Base-by-base conservation (phyloP, 2,888 invertebrate genomes). In the Parnassius smintheus region DNA sequence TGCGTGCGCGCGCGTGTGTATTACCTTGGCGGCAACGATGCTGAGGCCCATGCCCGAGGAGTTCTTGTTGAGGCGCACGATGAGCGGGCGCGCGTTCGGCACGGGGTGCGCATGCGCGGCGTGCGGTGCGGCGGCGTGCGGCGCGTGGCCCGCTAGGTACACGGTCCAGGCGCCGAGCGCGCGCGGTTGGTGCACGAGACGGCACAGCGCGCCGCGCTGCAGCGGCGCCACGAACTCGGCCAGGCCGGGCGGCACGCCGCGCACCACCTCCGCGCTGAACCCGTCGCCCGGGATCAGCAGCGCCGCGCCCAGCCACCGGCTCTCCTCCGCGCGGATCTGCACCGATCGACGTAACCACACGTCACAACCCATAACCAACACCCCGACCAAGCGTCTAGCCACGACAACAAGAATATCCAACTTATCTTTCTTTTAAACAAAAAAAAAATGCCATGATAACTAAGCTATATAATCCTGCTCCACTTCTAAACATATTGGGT, bases 31-130 rank as follows among this genome's bases (percentile, higher is more conserved):
- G 10, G 99, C 99, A 3, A 99, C 99, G 75, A 99, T 99, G 79
- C 98, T 99, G 74, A 99, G 94, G 11, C 99, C 99, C 96, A 99
- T 98, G 68, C 99, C 99, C 78, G 97, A 98, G 67, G 96, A 95
- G 77, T 98, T 97, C 91, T 99, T 99, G 82, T 97, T 96, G 68
- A 99, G 93, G 80, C 97, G 95, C 73, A 99, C 97, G 61, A 96
- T 94, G 80, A 97, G 96, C 65, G 97, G 91, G 77, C 96, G 95
- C 11, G 96, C 96, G 72, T 95, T 46, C 92, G 92, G 94, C 92
- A 94, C 93, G 54, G 93, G 76, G 95, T 94, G 93, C 41, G 93
- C 76, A 95, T 94, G 68, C 94, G 93, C 94, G 94, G 75, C 72
- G 68, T 73, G 93, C 76, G 95, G 94, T 94, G 68, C 94, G 93